phyloP scores from a whole-genome alignment of 2,797 vertebrate genomes.

The Sebastolobus alascanus region DNA sequence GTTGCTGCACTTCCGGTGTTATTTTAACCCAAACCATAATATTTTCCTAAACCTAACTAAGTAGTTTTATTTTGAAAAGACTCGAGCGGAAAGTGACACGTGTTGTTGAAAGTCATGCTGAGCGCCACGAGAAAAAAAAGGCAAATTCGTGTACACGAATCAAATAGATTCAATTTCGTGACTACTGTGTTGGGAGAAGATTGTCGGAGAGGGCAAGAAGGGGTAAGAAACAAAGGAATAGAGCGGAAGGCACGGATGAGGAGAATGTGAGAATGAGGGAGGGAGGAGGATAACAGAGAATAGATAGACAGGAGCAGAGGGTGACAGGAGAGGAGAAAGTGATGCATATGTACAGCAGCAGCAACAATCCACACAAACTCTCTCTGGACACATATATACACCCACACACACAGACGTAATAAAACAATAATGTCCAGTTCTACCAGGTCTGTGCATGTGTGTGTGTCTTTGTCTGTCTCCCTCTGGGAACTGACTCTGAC shows the following conservation, averaged over 20 bases:
- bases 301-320: constrained; percentile 3
- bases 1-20: fast-evolving
- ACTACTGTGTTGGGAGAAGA: fast-evolving
- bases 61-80: too few species aligned
- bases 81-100: too few species aligned
- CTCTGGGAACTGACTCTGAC: constrained; percentile 60
- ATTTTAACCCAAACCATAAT: too few species aligned
- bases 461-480: constrained; percentile 35
- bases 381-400: constrained; percentile 11
- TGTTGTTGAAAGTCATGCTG: too few species aligned
- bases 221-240: background rate
- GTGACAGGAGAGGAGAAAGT: constrained; percentile 30
- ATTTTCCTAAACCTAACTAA: too few species aligned
- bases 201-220: background rate
- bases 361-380: constrained; percentile 24
- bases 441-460: constrained; percentile 15
- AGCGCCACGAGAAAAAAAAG: too few species aligned
- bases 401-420: constrained; percentile 10
- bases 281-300: background rate
- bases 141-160: too few species aligned
- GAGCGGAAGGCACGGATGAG: background rate
- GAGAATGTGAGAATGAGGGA: background rate
- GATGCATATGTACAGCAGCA: constrained; percentile 19
- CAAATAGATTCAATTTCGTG: too few species aligned
- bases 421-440: constrained; percentile 39